phyloP scores from a whole-genome alignment of 2,888 invertebrate species.

The Myathropa florea region DNA sequence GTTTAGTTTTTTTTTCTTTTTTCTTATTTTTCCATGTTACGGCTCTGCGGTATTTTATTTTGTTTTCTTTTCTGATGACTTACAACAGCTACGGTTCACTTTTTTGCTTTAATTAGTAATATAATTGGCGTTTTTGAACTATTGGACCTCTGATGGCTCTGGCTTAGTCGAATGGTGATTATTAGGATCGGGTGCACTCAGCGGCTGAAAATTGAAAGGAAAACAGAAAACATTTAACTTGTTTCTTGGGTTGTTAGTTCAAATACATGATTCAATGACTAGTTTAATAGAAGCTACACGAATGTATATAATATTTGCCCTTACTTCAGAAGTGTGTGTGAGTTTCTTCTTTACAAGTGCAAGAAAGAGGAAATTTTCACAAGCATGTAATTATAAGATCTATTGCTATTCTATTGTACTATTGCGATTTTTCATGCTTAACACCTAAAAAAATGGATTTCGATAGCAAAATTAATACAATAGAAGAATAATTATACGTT shows the following conservation, averaged over 20 bases:
- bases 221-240: constrained; percentile 18
- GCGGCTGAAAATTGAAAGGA: constrained; percentile 83
- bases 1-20: constrained; percentile 16
- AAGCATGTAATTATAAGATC: too few species aligned
- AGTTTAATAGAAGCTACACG: neutral
- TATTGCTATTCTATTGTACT: too few species aligned
- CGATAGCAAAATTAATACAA: too few species aligned
- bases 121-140: constrained; percentile 77
- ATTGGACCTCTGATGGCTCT: constrained; percentile 92
- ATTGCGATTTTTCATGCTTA: too few species aligned
- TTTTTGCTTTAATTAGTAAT: constrained; percentile 69
- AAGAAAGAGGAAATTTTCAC: too few species aligned
- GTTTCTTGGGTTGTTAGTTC: too few species aligned
- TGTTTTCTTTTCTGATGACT: constrained; percentile 57
- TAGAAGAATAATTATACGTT: too few species aligned
- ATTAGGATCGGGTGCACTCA: constrained; percentile 91
- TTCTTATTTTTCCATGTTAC: constrained; percentile 45
- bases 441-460: too few species aligned
- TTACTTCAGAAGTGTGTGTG: too few species aligned
- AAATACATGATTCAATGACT: too few species aligned
- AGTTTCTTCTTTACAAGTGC: too few species aligned
- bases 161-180: constrained; percentile 90
- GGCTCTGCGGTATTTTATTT: constrained; percentile 45
- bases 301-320: too few species aligned
- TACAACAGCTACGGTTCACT: constrained; percentile 66